phyloP scores from a whole-genome alignment of 2,797 vertebrate genomes.

The Clarias platycephalus region DNA sequence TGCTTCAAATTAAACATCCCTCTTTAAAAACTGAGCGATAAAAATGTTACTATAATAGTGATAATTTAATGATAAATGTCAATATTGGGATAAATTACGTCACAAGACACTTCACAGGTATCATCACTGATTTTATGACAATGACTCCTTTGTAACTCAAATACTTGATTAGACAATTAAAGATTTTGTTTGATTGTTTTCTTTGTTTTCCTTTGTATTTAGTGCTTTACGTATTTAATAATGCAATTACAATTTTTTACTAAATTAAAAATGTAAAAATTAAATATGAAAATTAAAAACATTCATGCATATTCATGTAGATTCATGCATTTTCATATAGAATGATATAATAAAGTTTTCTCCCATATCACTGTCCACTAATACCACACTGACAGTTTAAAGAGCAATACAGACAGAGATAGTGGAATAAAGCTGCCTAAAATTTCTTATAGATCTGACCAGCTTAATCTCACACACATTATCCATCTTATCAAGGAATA shows the following conservation, averaged over 20 bases:
- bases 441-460: not conserved
- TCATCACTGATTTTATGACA: not conserved
- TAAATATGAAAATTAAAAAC: not conserved
- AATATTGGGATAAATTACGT: conserved; percentile 10
- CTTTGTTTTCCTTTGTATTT: not conserved
- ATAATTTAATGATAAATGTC: not conserved
- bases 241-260: not conserved
- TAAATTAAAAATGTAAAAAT: no score
- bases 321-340: no score
- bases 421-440: not conserved
- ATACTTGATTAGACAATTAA: not conserved
- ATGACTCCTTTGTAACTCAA: not conserved
- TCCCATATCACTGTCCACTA: not conserved
- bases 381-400: not conserved
- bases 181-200: not conserved
- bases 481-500: not conserved
- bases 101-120: conserved; percentile 15
- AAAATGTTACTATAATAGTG: not conserved
- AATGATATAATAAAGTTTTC: not conserved
- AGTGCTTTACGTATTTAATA: not conserved
- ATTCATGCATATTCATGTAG: no score
- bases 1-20: not conserved
- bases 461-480: not conserved
- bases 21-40: not conserved
- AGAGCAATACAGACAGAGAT: not conserved